Base-by-base conservation (phyloP, 2,888 invertebrate genomes). In the Norana najaformis region DNA sequence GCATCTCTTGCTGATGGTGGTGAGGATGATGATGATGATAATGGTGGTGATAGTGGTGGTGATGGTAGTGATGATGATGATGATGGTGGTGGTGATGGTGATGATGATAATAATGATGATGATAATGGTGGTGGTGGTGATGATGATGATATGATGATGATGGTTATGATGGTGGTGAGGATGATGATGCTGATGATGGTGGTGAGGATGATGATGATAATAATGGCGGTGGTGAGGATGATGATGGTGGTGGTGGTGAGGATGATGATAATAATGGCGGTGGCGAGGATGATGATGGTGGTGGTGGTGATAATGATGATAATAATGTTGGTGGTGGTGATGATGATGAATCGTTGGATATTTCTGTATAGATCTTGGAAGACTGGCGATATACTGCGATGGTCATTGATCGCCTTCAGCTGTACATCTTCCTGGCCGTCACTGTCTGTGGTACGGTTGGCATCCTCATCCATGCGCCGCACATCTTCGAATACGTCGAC, bases 351-450 rank as follows among this genome's bases (percentile, higher is more conserved):
- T 5, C 34, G 36, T 85, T n/a, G 14, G 37, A 36, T 85, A 20
- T 37, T 85, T 36, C 20, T 23, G 14, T 88, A 89, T 91, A 99
- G 98, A 98, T 98, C 89, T 97, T 98, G 91, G 98, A 99, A 95
- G 98, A 99, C 96, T 99, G 99, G 99, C 98, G 98, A 95, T 99
- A 98, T 95, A 98, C 99, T 90, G 98, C 98, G 91, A 98, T 98
- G 97, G 98, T 99, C 91, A 98, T 99, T 94, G 99, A 99, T 96
- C 96, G 99, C 93, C 96, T 99, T 93, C 98, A 98, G 95, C 96
- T 99, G 92, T 98, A 98, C 95, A 97, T 99, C 94, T 99, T 99
- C 96, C 98, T 98, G 95, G 96, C 98, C 93, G 98, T 98, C 89
- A 99, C 98, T 92, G 97, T 98, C 88, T 97, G 97, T 90, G 99